Percentiles rank a stretch among this genome's conserved stretches.
These are phyloP conservation scores for Dastarcus helophoroides DNA, from an alignment of 2,888 invertebrate species.

Conservation along the genomic window DNA sequence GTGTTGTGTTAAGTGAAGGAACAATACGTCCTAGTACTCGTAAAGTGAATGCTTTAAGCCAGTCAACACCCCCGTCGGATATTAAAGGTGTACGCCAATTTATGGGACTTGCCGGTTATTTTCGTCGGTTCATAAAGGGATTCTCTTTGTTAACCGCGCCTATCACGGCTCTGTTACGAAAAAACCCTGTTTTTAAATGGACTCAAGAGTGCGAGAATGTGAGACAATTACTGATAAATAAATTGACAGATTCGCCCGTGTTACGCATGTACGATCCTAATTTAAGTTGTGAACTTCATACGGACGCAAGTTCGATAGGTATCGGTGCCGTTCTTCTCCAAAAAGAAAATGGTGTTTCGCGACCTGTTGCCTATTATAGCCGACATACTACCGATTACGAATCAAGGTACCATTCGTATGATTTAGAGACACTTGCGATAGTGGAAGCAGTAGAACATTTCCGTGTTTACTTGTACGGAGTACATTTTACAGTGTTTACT, in stretches of 20 bases:
- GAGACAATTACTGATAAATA: too few relatives aligned
- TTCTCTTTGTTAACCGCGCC: too few relatives aligned
- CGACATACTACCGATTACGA: conserved; percentile 13
- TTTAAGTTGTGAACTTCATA: conserved; percentile 12
- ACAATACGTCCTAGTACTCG: too few relatives aligned
- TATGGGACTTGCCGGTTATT: too few relatives aligned
- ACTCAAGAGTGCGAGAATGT: too few relatives aligned
- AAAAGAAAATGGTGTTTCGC: conserved; percentile 10
- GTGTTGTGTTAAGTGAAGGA: too few relatives aligned
- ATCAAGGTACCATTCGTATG: conserved; percentile 16
- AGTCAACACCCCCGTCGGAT: too few relatives aligned
- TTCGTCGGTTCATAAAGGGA: too few relatives aligned
- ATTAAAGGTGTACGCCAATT: conserved; percentile 16
- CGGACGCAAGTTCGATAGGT: conserved; percentile 12
- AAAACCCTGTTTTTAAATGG: too few relatives aligned
- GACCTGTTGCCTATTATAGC: conserved; percentile 16
- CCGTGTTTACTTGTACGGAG: conserved; percentile 15
- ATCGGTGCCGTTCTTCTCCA: conserved; percentile 11
- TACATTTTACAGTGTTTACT: conserved; percentile 18
- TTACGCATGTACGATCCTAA: conserved; percentile 13
- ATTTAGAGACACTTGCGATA: conserved; percentile 19
- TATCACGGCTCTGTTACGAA: too few relatives aligned
- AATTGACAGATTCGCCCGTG: conserved; percentile 12
- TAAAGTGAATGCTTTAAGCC: too few relatives aligned
- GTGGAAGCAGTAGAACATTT: conserved; percentile 15